phyloP scores from a whole-genome alignment of 2,113 vertebrate species.

The Macquaria australasica region DNA sequence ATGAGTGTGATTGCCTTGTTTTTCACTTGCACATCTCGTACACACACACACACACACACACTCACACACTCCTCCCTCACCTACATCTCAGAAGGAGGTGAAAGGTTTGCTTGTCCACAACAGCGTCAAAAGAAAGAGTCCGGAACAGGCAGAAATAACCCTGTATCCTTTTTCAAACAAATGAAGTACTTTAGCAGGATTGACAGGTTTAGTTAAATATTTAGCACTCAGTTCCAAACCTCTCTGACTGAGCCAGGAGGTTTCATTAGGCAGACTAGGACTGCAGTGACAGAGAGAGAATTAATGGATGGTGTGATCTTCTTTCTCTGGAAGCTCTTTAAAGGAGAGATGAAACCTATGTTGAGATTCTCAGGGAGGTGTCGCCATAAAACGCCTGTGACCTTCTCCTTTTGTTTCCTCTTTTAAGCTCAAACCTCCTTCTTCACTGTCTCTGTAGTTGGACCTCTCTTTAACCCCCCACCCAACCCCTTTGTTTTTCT shows the following conservation, averaged over 20 bases:
- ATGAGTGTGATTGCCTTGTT: neutral
- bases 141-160: constrained; percentile 30
- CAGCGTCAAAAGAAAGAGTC: constrained; percentile 18
- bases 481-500: neutral
- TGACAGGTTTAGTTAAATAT: constrained; percentile 57
- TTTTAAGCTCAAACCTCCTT: constrained; percentile 10
- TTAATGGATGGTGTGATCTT: constrained; percentile 60
- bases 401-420: constrained; percentile 59
- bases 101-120: constrained; percentile 12
- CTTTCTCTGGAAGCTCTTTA: constrained; percentile 51
- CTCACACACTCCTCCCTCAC: neutral
- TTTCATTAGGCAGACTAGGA: constrained; percentile 33
- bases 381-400: constrained; percentile 75
- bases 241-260: constrained; percentile 19
- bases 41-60: neutral
- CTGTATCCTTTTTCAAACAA: constrained; percentile 44
- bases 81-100: constrained; percentile 22
- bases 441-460: neutral
- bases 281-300: constrained; percentile 36
- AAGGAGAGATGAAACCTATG: constrained; percentile 57
- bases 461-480: neutral
- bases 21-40: neutral
- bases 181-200: constrained; percentile 26
- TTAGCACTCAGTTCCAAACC: constrained; percentile 42
- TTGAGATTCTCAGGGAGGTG: constrained; percentile 38